Evolutionary conservation across 2,888 invertebrate species (phyloP), one percentile per base, ranked within the genome.

Genomic region (Lampropteryx suffumata): DNA sequence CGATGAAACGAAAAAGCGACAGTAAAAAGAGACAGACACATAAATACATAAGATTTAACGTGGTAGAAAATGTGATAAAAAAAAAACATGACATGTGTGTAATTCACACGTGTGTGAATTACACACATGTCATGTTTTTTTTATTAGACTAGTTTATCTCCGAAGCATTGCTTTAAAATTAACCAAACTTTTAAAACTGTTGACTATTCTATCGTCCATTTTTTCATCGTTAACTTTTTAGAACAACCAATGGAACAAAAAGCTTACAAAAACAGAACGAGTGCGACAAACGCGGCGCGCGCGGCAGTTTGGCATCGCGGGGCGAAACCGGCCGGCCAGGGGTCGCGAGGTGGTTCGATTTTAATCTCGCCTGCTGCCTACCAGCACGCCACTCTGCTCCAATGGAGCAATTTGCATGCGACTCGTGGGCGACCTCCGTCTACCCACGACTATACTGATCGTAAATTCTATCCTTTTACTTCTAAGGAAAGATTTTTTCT

Each of bases 401-500:
- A 83, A 88, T 88, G 77, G 81, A 77, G 78, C 77, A 77, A 89
- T 89, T 88, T 88, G 84, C 88, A 89, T 88, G 87, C 87, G 78
- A 71, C 77, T 81, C 84, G 84, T 84, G 80, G 82, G 81, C 81
- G 82, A 75, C 73, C 74, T 76, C 79, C 79, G 77, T 79, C 85
- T 80, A 84, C 86, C 84, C 85, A 83, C 83, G 81, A 80, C 79
- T 83, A 85, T 81, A 78, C 76, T 79, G 83, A 75, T 82, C 88
- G 87, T 88, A 89, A 87, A 89, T 88, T 89, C 84, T 76, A 83
- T 86, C 86, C 83, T 86, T 85, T 84, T 84, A 82, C 84, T 84
- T 83, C 77, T 73, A 82, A 82, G 81, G 71, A 81, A 77, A 79
- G 72, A 65, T 80, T 84, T 86, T 83, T 83, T 59, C 57, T 82